Evolutionary conservation across 2,113 vertebrate genomes (phyloP), one percentile per base, ranked within the genome.

Genomic region (Anguilla rostrata): DNA sequence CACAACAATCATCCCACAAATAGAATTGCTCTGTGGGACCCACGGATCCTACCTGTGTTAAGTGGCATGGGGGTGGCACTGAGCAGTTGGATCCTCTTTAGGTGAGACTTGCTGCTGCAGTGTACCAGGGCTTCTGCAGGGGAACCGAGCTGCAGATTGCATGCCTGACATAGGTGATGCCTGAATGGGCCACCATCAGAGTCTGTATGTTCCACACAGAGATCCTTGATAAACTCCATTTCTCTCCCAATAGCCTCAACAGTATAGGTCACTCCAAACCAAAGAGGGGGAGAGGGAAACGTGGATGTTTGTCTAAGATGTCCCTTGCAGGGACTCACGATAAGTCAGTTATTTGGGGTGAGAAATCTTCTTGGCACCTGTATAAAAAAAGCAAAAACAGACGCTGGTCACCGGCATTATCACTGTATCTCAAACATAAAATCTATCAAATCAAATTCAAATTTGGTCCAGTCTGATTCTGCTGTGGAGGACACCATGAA

Each of bases 101-200:
- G 95, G 87, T 96, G 96, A 41, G 96, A 96, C 89, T 96, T 96
- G 83, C 96, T 96, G 0, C 94, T 95, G 87, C 95, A 95, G 90
- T 96, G 96, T 87, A 96, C 95, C 89, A 96, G 94, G 81, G 95
- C 95, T 89, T 96, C 96, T 82, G 94, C 93, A 5, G 94, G 89
- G 0, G 96, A 96, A 83, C 96, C 96, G 78, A 96, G 92, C 84
- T 96, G 95, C 88, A 96, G 96, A 90, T 96, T 96, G 86, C 96
- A 96, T 43, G 96, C 94, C 0, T 34, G 92, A 83, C 96, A 96
- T 87, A 96, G 84, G 95, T 96, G 87, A 95, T 96, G 87, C 88
- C 71, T 95, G 82, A 84, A 39, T 2, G 93, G 93, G 82, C 94
- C 95, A 92, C 94, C 95, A 79, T 94, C 95, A 2, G 5, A 16